A percentile compares a stretch with the other conserved stretches of the same genome.
Evolutionary conservation across 53 echinoderm and acorn worm genomes (phyloP).

Genomic region (Mesocentrotus franciscanus): DNA sequence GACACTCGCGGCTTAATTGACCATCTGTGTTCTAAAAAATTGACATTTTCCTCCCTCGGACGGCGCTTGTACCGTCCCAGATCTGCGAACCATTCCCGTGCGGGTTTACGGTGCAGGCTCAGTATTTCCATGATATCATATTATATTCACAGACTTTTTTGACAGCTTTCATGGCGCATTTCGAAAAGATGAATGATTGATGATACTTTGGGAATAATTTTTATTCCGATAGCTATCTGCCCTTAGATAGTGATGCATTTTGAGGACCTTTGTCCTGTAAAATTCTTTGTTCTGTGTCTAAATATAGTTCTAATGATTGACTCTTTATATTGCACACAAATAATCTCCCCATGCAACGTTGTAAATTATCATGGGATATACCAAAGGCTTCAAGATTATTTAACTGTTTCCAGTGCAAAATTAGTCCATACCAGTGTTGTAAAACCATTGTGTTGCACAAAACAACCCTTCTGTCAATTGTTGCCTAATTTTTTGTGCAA

Average conservation of each 20-base stretch:
- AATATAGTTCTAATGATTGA: neutral
- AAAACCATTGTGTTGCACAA: too few species aligned
- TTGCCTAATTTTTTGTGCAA: too few species aligned
- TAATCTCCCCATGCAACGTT: too few species aligned
- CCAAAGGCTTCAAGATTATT: too few species aligned
- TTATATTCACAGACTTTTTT: neutral
- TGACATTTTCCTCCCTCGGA: conserved; percentile 44
- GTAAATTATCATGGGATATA: too few species aligned
- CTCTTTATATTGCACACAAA: too few species aligned
- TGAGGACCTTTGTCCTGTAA: neutral
- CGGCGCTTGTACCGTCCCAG: conserved; percentile 21
- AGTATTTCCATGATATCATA: neutral
- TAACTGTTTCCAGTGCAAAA: too few species aligned
- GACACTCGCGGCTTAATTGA: conserved; percentile 59
- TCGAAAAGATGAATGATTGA: conserved; percentile 9
- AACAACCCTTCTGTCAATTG: too few species aligned
- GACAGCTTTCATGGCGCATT: neutral
- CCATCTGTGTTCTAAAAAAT: conserved; percentile 64
- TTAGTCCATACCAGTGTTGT: too few species aligned
- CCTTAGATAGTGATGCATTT: neutral
- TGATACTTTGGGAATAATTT: neutral
- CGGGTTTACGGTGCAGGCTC: neutral
- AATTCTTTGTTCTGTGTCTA: conserved; percentile 7
- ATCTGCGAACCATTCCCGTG: neutral
- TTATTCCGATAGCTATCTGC: neutral